Evolutionary conservation across 2,797 vertebrate species (phyloP), one percentile per base, ranked within the genome.

Genomic region (Zenarchopterus dispar): DNA sequence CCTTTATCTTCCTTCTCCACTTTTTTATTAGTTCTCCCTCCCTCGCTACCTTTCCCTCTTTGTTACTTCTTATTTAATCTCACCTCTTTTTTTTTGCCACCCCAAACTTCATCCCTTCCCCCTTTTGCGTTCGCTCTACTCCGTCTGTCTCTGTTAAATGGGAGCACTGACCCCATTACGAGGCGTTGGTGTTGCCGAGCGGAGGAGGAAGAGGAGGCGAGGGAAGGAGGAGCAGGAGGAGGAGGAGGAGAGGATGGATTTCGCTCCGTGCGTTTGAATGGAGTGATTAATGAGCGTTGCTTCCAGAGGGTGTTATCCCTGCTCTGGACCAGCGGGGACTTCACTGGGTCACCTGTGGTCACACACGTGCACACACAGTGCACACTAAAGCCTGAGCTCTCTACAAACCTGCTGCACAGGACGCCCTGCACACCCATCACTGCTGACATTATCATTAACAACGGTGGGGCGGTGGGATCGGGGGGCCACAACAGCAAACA

Each of bases 81-180:
- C 44, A 50, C 67, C 82, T 79, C 57, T 21, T 87, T 81, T 81
- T 88, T 75, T 13, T 17, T 22, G 9, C 43, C 21, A 1, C 36
- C 24, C 56, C 52, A 17, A 18, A 28, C 57, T 56, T 54, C 68
- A 42, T 68, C 60, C 19, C 58, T 50, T 56, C 28, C 31, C 28
- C 24, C 50, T 43, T 44, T 61, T 21, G 43, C 60, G 69, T 59
- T 80, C 67, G 69, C 66, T 51, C 64, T 60, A 58, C 60, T 77
- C 64, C 73, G 76, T 81, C 83, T 86, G 73, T 82, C 76, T 86
- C 82, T 80, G 87, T 82, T 91, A 90, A 91, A 91, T 89, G 89
- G 89, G 90, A 89, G 90, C 86, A 84, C 66, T 91, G 90, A 92
- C 90, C 90, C 88, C 90, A 92, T 91, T 92, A 92, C 65, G 39